phyloP scores from a whole-genome alignment of 2,888 invertebrate genomes.

The Noctua fimbriata region DNA sequence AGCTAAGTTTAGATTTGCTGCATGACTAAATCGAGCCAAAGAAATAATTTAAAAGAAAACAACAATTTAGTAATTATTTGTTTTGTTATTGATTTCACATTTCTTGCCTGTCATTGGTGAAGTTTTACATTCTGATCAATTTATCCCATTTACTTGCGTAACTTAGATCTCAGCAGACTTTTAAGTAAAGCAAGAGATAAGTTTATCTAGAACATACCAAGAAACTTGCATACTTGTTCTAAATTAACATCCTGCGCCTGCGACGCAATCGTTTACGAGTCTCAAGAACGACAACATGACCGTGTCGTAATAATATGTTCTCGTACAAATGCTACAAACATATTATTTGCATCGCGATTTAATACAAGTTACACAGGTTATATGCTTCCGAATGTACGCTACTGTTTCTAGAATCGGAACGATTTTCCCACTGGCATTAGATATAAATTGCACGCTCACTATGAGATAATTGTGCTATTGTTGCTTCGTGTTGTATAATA shows the following conservation, averaged over 20 bases:
- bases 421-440: constrained; percentile 50
- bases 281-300: constrained; percentile 54
- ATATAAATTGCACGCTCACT: constrained; percentile 43
- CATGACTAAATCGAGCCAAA: constrained; percentile 18
- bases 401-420: constrained; percentile 42
- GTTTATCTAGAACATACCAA: constrained; percentile 60
- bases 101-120: not conserved
- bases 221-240: constrained; percentile 54
- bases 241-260: constrained; percentile 57
- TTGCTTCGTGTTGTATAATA: constrained; percentile 62
- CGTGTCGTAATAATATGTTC: constrained; percentile 56
- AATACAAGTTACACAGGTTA: constrained; percentile 33
- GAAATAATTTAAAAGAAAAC: constrained; percentile 2
- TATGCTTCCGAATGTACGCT: constrained; percentile 47
- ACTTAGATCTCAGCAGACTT: constrained; percentile 20
- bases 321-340: constrained; percentile 34
- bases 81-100: constrained; percentile 9
- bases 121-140: constrained; percentile 22
- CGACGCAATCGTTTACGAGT: constrained; percentile 56
- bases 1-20: constrained; percentile 34
- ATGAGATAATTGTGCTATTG: constrained; percentile 65
- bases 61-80: not conserved
- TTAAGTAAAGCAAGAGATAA: constrained; percentile 37
- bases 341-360: constrained; percentile 36
- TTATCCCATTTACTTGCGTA: constrained; percentile 28